Evolutionary conservation across 2,797 vertebrate genomes (phyloP).

Genomic region (Thunnus albacares): DNA sequence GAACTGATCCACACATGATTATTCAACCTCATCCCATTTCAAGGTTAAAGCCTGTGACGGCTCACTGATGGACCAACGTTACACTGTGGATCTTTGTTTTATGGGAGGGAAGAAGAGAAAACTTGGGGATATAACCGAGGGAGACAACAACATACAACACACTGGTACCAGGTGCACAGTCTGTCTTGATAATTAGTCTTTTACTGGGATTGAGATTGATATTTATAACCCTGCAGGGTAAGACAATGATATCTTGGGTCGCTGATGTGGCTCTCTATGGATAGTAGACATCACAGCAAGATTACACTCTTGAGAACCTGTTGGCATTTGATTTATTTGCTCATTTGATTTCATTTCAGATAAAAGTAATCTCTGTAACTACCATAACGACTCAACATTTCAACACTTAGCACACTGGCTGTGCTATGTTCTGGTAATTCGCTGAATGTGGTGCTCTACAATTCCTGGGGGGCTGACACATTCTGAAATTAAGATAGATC

Average conservation of each 20-base stretch:
- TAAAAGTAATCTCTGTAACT: not conserved
- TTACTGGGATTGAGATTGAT: not conserved
- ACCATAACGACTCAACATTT: slow-evolving; percentile 20
- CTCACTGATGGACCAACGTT: not conserved
- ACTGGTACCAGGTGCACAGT: not conserved
- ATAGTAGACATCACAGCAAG: not conserved
- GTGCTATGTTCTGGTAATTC: not conserved
- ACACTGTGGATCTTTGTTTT: not conserved
- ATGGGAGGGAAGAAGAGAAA: not conserved
- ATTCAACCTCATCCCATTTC: not conserved
- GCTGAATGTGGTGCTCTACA: not conserved
- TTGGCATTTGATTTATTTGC: slow-evolving; percentile 13
- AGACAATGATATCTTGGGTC: not conserved
- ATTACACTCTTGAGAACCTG: not conserved
- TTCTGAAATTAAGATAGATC: not conserved
- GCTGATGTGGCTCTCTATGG: not conserved
- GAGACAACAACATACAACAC: not conserved
- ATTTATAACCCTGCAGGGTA: not conserved
- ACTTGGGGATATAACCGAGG: not conserved
- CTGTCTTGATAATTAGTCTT: not conserved
- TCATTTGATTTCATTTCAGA: not conserved
- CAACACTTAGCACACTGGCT: not conserved
- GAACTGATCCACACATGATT: slow-evolving; percentile 15
- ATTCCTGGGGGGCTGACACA: not conserved
- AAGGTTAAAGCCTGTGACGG: slow-evolving; percentile 22